A percentile compares a stretch with the other conserved stretches of the same genome.
Conservation (phyloP, 2,888 invertebrate species). For the Drosophila multiciliata region DNA sequence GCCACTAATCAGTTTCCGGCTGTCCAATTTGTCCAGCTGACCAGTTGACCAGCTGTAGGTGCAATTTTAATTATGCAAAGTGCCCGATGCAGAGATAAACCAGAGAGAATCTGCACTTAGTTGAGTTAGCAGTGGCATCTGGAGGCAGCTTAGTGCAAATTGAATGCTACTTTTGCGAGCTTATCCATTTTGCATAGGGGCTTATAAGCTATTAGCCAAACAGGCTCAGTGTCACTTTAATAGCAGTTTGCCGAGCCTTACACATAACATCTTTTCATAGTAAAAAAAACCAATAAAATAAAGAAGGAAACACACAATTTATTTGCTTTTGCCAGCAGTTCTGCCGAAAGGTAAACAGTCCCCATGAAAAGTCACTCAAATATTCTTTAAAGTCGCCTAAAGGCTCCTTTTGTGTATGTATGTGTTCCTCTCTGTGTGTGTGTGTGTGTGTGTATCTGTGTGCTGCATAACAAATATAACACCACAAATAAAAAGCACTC, state of each 20-base stretch:
- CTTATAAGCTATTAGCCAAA: conserved; percentile 41
- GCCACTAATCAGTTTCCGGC: conserved; percentile 28
- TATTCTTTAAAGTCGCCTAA: conserved; percentile 36
- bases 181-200: conserved; percentile 21
- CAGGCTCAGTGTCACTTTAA: conserved; percentile 24
- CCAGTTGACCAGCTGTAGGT: conserved; percentile 9
- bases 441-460: background rate
- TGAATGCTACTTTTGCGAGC: conserved; percentile 34
- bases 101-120: conserved; percentile 9
- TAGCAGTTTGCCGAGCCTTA: background rate
- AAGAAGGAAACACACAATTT: conserved; percentile 3
- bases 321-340: conserved; percentile 4
- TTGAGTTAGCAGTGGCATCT: conserved; percentile 9
- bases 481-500: conserved; percentile 11
- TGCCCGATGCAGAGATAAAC: conserved; percentile 34
- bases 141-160: conserved; percentile 39
- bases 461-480: conserved; percentile 9
- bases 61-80: conserved; percentile 59
- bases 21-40: background rate
- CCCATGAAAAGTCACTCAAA: conserved; percentile 32
- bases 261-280: conserved; percentile 9
- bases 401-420: conserved; percentile 8
- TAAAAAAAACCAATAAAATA: conserved; percentile 3
- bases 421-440: background rate
- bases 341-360: conserved; percentile 14